A percentile compares a stretch with the other conserved stretches of the same genome.
phyloP scores from a whole-genome alignment of 2,888 invertebrate genomes.

The Sisyra nigra region DNA sequence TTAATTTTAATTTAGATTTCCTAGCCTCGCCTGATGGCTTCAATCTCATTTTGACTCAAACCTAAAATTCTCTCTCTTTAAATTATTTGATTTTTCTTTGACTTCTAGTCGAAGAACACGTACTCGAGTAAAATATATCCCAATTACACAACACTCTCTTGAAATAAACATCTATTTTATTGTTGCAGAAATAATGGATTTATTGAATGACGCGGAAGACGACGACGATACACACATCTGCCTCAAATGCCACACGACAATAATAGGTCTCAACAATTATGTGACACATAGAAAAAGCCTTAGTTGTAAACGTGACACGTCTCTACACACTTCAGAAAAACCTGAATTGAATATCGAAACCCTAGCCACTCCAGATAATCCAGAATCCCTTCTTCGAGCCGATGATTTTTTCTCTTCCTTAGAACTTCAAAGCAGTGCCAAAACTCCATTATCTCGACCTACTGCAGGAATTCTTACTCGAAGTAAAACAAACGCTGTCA shows the following conservation, averaged over 20 bases:
- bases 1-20: constrained; percentile 7
- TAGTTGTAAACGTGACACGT: constrained; percentile 32
- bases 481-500: constrained; percentile 27
- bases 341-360: constrained; percentile 21
- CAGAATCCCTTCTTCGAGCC: constrained; percentile 49
- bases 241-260: constrained; percentile 69
- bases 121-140: too few relatives aligned
- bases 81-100: too few relatives aligned
- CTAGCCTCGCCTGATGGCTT: neutral
- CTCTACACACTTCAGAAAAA: constrained; percentile 17
- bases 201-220: constrained; percentile 34
- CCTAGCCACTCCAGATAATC: constrained; percentile 25
- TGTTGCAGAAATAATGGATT: constrained; percentile 23
- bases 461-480: constrained; percentile 29
- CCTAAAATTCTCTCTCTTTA: too few relatives aligned
- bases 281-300: constrained; percentile 63
- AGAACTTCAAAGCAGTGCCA: constrained; percentile 58
- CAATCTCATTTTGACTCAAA: too few relatives aligned
- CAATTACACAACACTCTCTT: too few relatives aligned
- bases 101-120: too few relatives aligned
- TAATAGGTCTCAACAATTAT: constrained; percentile 74
- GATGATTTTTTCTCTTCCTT: constrained; percentile 78
- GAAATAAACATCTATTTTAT: too few relatives aligned
- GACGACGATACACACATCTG: constrained; percentile 79
- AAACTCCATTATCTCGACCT: constrained; percentile 25